Evolutionary conservation across 92 coral and sea anemone genomes (phyloP).

Genomic region (Siderastrea radians): DNA sequence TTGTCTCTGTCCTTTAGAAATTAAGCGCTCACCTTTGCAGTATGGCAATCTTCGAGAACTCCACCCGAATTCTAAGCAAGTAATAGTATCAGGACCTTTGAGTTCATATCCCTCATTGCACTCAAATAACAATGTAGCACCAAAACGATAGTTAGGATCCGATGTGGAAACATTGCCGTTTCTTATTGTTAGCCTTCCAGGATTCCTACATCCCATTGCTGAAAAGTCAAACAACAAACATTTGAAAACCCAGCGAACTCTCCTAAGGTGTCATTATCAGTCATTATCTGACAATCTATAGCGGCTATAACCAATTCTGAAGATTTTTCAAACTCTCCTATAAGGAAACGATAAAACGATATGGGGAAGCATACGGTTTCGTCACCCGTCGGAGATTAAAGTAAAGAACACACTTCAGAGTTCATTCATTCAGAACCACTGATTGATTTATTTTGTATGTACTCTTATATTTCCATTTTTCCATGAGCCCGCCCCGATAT

Average conservation of each 20-base stretch:
- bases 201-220: constrained; percentile 49
- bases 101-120: constrained; percentile 85
- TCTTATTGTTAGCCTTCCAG: constrained; percentile 15
- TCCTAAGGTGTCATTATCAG: no score
- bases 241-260: background rate
- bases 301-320: no score
- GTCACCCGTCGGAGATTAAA: no score
- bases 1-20: background rate
- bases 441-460: no score
- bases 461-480: no score
- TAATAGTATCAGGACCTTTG: constrained; percentile 70
- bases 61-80: constrained; percentile 68
- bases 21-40: constrained; percentile 81
- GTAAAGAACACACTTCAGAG: no score
- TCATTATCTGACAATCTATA: no score
- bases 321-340: no score
- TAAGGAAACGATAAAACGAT: no score
- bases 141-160: constrained; percentile 71
- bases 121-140: constrained; percentile 73
- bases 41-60: constrained; percentile 36
- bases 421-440: no score
- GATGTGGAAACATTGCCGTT: constrained; percentile 80
- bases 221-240: background rate
- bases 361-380: no score
- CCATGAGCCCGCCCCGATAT: no score